Conservation (phyloP, 2,797 vertebrate species). For the Arctocebus calabarensis region DNA sequence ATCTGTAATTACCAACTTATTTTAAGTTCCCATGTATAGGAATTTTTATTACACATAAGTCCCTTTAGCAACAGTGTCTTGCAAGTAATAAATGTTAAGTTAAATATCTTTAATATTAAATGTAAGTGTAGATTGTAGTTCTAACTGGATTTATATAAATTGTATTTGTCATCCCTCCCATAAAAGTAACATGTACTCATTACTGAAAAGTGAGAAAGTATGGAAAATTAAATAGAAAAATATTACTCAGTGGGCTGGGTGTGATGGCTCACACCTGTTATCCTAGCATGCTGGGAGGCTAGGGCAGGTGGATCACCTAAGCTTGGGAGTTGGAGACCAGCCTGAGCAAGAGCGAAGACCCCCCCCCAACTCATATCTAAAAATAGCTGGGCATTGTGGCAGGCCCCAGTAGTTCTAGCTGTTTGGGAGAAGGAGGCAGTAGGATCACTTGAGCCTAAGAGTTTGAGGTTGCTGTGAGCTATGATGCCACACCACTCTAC, state of each 20-base stretch:
- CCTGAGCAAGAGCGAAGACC: no score
- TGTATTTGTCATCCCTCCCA: conserved; percentile 40
- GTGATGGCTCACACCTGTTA: no score
- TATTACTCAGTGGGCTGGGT: not conserved
- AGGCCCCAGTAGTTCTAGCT: no score
- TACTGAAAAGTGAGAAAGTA: conserved; percentile 29
- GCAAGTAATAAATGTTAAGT: conserved; percentile 17
- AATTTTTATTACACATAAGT: conserved; percentile 45
- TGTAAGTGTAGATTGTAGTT: conserved; percentile 25
- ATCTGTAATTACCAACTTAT: conserved; percentile 19
- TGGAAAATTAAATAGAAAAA: conserved; percentile 19
- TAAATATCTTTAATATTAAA: conserved; percentile 29
- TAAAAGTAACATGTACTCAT: not conserved
- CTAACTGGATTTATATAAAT: conserved; percentile 40
- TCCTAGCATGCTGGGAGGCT: no score
- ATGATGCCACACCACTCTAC: no score
- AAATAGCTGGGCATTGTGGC: no score
- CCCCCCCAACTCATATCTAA: no score
- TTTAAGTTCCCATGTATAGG: conserved; percentile 40
- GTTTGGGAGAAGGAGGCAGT: no score
- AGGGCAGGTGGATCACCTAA: no score
- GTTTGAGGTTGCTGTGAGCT: no score
- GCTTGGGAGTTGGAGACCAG: no score
- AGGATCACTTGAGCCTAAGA: no score
- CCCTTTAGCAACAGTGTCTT: conserved; percentile 16